Conservation (phyloP, 1,140 invertebrate species). For the Drosophila punjabiensis region DNA sequence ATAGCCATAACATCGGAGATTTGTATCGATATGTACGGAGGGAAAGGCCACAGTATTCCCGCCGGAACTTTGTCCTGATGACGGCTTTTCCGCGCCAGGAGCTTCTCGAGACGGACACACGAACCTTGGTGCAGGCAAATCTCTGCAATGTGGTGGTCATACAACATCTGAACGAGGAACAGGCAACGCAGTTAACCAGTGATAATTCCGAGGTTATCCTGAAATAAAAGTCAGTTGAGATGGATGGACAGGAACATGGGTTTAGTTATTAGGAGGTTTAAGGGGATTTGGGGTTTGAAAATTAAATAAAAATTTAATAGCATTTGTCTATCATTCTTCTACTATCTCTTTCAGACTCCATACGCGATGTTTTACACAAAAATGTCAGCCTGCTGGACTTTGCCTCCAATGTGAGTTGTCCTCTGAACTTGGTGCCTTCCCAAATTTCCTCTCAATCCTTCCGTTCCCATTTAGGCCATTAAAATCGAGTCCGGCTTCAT, state of each 20-base stretch:
- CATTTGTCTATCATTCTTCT: not conserved
- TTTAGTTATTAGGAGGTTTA: not conserved
- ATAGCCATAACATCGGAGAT: conserved; percentile 50
- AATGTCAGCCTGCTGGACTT: conserved; percentile 81
- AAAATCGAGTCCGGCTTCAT: conserved; percentile 86
- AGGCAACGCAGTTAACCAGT: conserved; percentile 2
- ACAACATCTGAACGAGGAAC: conserved; percentile 56
- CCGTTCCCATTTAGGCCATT: conserved; percentile 73
- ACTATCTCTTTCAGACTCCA: conserved; percentile 52
- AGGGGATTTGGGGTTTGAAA: not conserved
- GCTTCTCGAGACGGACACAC: conserved; percentile 52
- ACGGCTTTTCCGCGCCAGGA: conserved; percentile 58
- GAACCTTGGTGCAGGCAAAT: conserved; percentile 52
- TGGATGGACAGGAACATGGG: not conserved
- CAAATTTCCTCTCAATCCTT: not conserved
- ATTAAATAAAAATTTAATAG: not conserved
- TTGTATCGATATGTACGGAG: conserved; percentile 57
- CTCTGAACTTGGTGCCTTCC: not conserved
- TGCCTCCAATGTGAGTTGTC: conserved; percentile 73
- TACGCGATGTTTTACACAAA: conserved; percentile 79
- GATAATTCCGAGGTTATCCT: not conserved
- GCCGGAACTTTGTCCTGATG: conserved; percentile 46
- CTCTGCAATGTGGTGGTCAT: conserved; percentile 66
- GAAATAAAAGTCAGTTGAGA: conserved; percentile 11
- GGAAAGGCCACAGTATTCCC: conserved; percentile 49